A percentile compares a stretch with the other conserved stretches of the same genome.
These are phyloP conservation scores for Chaenodraco wilsoni DNA, from an alignment of 2,797 vertebrate genomes.

Conservation along the genomic window DNA sequence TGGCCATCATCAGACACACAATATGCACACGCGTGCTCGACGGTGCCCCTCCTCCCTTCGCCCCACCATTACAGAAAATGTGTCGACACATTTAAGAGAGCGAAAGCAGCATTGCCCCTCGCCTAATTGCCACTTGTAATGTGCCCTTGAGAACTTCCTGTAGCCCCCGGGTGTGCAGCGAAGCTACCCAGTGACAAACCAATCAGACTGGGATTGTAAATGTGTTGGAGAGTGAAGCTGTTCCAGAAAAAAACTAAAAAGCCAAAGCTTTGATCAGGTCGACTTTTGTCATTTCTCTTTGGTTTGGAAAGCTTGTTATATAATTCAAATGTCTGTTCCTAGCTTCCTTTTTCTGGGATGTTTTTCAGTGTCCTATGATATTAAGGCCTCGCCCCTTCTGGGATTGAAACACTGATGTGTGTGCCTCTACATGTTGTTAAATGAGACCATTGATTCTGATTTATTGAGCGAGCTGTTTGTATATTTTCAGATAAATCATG, in stretches of 20 bases:
- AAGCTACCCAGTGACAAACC: background rate
- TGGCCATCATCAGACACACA: too few species aligned
- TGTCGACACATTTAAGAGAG: background rate
- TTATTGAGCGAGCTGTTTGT: constrained; percentile 45
- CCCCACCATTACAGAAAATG: background rate
- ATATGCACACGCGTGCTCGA: too few species aligned
- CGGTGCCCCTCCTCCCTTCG: too few species aligned
- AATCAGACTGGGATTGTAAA: background rate
- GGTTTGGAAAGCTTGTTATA: background rate
- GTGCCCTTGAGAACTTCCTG: background rate
- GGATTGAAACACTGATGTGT: constrained; percentile 5
- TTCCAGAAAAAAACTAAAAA: background rate
- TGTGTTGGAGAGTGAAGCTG: background rate
- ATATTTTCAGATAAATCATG: constrained; percentile 95
- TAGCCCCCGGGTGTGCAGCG: background rate
- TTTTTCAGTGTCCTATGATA: background rate
- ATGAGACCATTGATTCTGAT: background rate
- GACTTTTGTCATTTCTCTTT: constrained; percentile 4
- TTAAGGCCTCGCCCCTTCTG: background rate
- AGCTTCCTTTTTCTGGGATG: background rate
- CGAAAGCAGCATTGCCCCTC: constrained; percentile 2
- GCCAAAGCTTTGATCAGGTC: constrained; percentile 3
- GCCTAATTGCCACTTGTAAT: constrained; percentile 12
- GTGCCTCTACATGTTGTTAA: background rate
- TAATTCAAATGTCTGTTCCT: background rate